These are phyloP conservation scores for Trididemnum nubilum DNA, from an alignment of 23 tunicate genomes.

Conservation along the genomic window DNA sequence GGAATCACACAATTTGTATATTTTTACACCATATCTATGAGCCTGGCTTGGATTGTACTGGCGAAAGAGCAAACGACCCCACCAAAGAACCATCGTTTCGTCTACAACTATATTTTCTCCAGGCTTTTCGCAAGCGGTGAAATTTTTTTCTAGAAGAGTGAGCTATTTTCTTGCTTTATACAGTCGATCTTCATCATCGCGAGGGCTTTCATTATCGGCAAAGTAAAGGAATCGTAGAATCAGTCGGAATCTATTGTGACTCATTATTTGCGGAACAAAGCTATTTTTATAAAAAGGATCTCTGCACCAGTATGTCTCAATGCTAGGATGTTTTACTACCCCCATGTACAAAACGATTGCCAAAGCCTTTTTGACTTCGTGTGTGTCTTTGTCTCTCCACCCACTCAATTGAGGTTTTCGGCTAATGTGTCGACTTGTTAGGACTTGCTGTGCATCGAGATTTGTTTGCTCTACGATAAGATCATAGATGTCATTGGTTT, in stretches of 20 bases:
- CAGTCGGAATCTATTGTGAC: constrained; percentile 1
- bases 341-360: constrained; percentile 27
- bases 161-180: background rate
- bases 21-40: constrained; percentile 13
- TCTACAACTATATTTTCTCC: constrained; percentile 7
- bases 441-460: constrained; percentile 22
- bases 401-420: background rate
- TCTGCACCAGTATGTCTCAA: background rate
- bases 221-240: constrained; percentile 9
- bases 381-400: constrained; percentile 21
- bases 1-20: constrained; percentile 13
- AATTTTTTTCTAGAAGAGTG: background rate
- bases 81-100: constrained; percentile 23
- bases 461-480: constrained; percentile 21
- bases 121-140: background rate
- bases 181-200: constrained; percentile 5
- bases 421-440: background rate
- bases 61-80: constrained; percentile 27
- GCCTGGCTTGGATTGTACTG: constrained; percentile 14
- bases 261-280: constrained; percentile 22
- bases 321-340: constrained; percentile 5
- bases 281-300: constrained; percentile 23
- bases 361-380: constrained; percentile 15
- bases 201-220: background rate
- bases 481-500: constrained; percentile 21